phyloP scores from a whole-genome alignment of 2,797 vertebrate genomes.

The Anguilla pacifica region DNA sequence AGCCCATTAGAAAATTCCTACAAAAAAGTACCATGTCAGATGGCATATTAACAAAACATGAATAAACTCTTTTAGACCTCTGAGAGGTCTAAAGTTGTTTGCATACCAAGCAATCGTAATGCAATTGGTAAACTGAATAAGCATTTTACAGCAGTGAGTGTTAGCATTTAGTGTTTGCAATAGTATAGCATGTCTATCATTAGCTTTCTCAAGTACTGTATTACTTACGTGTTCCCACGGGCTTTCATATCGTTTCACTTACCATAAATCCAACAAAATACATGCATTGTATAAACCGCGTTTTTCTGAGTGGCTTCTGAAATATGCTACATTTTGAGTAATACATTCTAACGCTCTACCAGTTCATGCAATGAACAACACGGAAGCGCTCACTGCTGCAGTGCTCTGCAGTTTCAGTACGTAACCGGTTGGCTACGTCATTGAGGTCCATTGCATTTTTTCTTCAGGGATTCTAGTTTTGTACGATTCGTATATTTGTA shows the following conservation, averaged over 20 bases:
- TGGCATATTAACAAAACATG: neutral
- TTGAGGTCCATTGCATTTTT: neutral
- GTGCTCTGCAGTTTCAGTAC: neutral
- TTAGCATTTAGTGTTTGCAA: neutral
- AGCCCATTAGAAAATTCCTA: neutral
- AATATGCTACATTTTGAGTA: constrained; percentile 58
- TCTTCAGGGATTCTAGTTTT: neutral
- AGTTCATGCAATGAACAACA: neutral
- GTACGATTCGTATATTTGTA: neutral
- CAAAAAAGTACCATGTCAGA: neutral
- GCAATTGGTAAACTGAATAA: neutral
- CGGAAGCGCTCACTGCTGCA: neutral
- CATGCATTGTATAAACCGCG: constrained; percentile 70
- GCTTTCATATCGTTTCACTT: constrained; percentile 53
- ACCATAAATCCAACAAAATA: constrained; percentile 82
- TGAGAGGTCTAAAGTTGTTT: neutral
- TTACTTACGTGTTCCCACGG: neutral
- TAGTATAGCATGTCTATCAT: neutral
- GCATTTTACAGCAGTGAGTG: neutral
- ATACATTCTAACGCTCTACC: constrained; percentile 8
- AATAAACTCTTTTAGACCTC: neutral
- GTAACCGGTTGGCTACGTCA: neutral
- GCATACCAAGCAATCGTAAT: neutral
- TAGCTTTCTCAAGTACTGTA: neutral
- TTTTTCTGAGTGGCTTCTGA: constrained; percentile 53